Evolutionary conservation across 2,113 vertebrate genomes (phyloP), one percentile per base, ranked within the genome.

Genomic region (Daboia siamensis): DNA sequence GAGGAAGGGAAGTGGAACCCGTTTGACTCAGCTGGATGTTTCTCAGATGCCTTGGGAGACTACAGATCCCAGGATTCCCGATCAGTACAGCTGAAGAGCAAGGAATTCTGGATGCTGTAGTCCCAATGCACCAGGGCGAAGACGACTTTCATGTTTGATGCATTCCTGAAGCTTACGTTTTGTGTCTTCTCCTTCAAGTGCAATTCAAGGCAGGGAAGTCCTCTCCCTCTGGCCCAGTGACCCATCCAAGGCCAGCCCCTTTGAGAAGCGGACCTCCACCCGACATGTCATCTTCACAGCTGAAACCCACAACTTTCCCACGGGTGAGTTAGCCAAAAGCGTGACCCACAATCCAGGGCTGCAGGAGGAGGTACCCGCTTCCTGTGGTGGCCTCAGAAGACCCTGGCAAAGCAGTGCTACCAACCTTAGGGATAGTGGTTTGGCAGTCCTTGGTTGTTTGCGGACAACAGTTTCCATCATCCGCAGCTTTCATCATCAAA

Each of bases 271-370:
- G 0, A 93, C 9, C 23, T 97, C 98, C 0, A 97, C 97, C 0
- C 97, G 98, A 92, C 98, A 99, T 0, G 97, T 98, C 90, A 98
- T 99, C 96, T 99, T 99, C 97, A 99, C 99, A 0, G 99, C 99
- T 4, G 99, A 99, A 96, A 99, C 99, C 0, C 99, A 99, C 97
- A 99, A 99, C 97, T 99, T 99, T 93, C 99, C 98, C 26, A 99
- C 99, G 3, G 98, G 98, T 99, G 44, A 94, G 96, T 52, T 26
- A 54, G 29, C 29, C 44, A 29, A n/a, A 7, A 0, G 0, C 44
- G 23, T 3, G 33, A 6, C 39, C 46, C 20, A 24, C 1, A 3
- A 15, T 21, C 0, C 6, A 29, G 29, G 1, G 11, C 0, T 15
- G n/a, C 4, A 23, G 2, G 2, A 1, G 9, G 33, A 5, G 0